Conservation (phyloP, 2,888 invertebrate species). For the Melanostoma mellinum region DNA sequence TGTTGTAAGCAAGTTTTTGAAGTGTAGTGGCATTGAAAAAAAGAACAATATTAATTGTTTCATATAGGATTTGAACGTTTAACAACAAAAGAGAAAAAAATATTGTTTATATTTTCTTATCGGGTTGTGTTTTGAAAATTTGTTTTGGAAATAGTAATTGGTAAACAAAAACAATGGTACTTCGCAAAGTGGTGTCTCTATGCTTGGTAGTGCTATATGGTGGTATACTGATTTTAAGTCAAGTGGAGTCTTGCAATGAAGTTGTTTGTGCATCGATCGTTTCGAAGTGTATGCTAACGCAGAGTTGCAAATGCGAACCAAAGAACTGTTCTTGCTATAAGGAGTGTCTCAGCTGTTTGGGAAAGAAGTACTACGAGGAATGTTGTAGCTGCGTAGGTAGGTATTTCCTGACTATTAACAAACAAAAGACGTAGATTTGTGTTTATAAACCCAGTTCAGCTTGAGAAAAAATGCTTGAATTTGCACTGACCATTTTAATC, state of each 20-base stretch:
- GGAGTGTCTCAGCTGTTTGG: constrained; percentile 95
- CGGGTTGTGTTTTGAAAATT: constrained; percentile 4
- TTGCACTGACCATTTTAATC: too few relatives aligned
- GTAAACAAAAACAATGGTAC: constrained; percentile 45
- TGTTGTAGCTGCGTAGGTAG: constrained; percentile 99
- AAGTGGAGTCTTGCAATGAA: constrained; percentile 89
- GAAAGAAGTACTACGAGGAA: constrained; percentile 91
- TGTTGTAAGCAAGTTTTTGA: background rate
- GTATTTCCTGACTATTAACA: constrained; percentile 78
- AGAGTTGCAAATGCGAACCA: constrained; percentile 97
- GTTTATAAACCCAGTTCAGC: too few relatives aligned
- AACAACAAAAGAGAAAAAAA: too few relatives aligned
- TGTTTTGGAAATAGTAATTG: constrained; percentile 1
- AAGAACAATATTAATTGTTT: too few relatives aligned
- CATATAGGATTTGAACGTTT: too few relatives aligned
- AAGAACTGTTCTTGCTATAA: constrained; percentile 97
- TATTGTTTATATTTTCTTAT: too few relatives aligned
- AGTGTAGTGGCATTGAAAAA: background rate
- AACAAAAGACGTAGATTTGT: too few relatives aligned
- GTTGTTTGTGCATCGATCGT: constrained; percentile 97
- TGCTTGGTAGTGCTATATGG: constrained; percentile 74
- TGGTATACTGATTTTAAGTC: constrained; percentile 77
- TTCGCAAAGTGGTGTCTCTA: constrained; percentile 55
- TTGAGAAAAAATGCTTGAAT: too few relatives aligned
- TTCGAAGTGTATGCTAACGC: constrained; percentile 97